phyloP scores from a whole-genome alignment of 2,113 vertebrate genomes.

The Orcinus orca region DNA sequence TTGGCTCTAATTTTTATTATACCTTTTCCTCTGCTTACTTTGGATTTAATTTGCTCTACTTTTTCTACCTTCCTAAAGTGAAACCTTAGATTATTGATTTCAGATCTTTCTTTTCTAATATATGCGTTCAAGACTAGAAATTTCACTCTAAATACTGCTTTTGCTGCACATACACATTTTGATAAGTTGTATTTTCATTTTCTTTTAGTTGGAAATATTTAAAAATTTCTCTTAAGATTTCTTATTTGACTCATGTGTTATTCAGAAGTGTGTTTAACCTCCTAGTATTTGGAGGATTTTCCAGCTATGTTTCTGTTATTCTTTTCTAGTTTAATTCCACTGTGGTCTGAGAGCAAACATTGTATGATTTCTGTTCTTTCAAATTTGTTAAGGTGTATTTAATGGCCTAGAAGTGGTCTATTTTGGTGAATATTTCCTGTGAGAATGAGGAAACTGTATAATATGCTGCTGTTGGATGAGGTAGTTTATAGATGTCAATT shows the following conservation, averaged over 20 bases:
- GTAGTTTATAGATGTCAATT: not conserved
- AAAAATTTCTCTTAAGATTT: not conserved
- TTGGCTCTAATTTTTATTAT: not conserved
- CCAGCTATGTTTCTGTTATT: not conserved
- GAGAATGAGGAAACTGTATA: not conserved
- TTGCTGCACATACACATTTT: not conserved
- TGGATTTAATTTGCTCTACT: not conserved
- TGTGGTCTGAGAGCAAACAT: not conserved
- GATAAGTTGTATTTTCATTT: not conserved
- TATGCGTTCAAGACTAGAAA: not conserved
- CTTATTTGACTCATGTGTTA: not conserved
- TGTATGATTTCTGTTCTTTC: not conserved
- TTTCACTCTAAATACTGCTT: not conserved
- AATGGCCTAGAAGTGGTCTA: not conserved
- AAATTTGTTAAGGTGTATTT: not conserved
- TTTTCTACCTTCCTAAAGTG: not conserved
- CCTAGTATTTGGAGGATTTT: not conserved
- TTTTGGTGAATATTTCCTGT: not conserved
- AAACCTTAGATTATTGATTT: not conserved
- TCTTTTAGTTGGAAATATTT: not conserved
- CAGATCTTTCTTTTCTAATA: not conserved
- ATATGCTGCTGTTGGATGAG: not conserved
- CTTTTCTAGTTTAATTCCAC: not conserved
- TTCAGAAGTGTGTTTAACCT: not conserved
- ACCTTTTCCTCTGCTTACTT: not conserved